Evolutionary conservation across 92 coral and sea anemone genomes (phyloP).

Genomic region (Porites divaricata): DNA sequence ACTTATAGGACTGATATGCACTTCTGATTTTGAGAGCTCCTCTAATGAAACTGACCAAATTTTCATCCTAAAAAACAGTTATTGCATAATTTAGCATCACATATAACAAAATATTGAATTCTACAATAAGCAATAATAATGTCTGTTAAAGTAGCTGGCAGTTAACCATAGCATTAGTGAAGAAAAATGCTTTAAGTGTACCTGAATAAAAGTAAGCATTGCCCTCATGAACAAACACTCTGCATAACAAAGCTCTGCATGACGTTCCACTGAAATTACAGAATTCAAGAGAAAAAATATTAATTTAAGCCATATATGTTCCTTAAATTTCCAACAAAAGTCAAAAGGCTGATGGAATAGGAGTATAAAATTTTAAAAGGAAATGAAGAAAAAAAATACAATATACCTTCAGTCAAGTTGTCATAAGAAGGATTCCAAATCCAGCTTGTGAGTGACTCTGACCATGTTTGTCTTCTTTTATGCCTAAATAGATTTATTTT

Average conservation of each 20-base stretch:
- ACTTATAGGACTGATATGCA: slow-evolving; percentile 85
- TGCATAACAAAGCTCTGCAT: slow-evolving; percentile 99
- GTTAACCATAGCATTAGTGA: too few relatives aligned
- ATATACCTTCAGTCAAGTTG: slow-evolving; percentile 82
- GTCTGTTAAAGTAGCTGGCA: too few relatives aligned
- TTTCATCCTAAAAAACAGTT: slow-evolving; percentile 73
- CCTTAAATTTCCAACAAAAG: too few relatives aligned
- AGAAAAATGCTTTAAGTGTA: slow-evolving; percentile 1
- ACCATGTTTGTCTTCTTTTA: slow-evolving; percentile 86
- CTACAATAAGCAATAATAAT: too few relatives aligned
- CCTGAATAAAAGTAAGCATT: slow-evolving; percentile 96
- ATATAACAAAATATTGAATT: too few relatives aligned
- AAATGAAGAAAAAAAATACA: too few relatives aligned
- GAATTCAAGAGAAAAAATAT: neutral
- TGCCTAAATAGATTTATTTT: slow-evolving; percentile 49
- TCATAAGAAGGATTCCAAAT: slow-evolving; percentile 96
- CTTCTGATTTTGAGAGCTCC: slow-evolving; percentile 89
- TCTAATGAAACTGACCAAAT: slow-evolving; percentile 82
- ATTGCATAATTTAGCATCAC: too few relatives aligned
- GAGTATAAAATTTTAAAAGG: too few relatives aligned
- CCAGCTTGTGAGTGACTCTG: slow-evolving; percentile 90
- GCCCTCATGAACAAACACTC: slow-evolving; percentile 98
- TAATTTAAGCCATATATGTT: neutral
- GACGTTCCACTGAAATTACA: slow-evolving; percentile 77
- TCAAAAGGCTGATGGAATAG: too few relatives aligned